A percentile compares a stretch with the other conserved stretches of the same genome.
phyloP scores from a whole-genome alignment of 2,113 vertebrate species.

The Hemicordylus capensis region DNA sequence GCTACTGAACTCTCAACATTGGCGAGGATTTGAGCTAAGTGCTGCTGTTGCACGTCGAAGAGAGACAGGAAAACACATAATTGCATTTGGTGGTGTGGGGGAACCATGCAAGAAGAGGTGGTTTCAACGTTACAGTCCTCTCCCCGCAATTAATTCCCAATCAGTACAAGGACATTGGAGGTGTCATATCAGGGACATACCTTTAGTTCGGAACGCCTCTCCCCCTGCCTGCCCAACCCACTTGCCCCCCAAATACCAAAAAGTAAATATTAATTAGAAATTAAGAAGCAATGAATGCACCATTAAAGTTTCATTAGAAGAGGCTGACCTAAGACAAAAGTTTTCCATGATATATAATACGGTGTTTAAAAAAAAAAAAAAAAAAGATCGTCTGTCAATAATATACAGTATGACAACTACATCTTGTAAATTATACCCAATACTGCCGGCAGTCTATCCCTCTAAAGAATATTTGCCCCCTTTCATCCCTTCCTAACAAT shows the following conservation, averaged over 20 bases:
- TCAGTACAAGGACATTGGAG: constrained; percentile 81
- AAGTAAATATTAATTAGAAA: constrained; percentile 85
- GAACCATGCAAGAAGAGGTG: constrained; percentile 82
- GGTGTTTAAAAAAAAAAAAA: constrained; percentile 62
- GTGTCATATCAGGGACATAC: constrained; percentile 81
- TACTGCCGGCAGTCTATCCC: constrained; percentile 99
- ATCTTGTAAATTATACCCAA: constrained; percentile 99
- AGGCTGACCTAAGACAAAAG: constrained; percentile 88
- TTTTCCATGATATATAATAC: constrained; percentile 92
- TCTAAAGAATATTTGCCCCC: constrained; percentile 97
- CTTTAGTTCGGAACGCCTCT: constrained; percentile 77
- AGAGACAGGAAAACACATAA: constrained; percentile 78
- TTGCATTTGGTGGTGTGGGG: constrained; percentile 53
- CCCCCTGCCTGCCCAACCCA: constrained; percentile 62
- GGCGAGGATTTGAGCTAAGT: constrained; percentile 77
- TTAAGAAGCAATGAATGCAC: constrained; percentile 90
- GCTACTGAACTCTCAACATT: constrained; percentile 75
- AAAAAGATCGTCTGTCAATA: constrained; percentile 92
- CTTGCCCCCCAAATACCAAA: constrained; percentile 71
- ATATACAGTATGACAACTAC: constrained; percentile 99
- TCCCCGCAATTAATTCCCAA: constrained; percentile 12
- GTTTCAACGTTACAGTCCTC: constrained; percentile 81
- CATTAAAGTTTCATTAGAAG: constrained; percentile 91
- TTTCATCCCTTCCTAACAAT: constrained; percentile 96
- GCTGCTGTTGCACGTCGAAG: constrained; percentile 73